Base-by-base conservation (phyloP, 2,888 invertebrate genomes). In the Malthinus flaveolus region DNA sequence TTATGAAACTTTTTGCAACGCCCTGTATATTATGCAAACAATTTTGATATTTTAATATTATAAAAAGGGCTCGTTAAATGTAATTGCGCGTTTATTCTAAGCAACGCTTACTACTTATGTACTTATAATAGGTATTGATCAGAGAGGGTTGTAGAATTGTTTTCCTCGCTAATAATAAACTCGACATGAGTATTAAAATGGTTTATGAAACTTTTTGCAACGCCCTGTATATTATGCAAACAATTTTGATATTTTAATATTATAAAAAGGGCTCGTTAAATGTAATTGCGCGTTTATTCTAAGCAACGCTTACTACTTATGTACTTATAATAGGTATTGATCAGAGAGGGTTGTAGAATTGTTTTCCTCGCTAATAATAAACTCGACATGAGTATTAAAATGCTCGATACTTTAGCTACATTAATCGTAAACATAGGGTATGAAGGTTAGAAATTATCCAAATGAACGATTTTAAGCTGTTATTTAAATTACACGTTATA, bases 1-100 rank as follows among this genome's bases (percentile, higher is more conserved):
- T n/a, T n/a, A n/a, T n/a, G n/a, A n/a, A n/a, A n/a, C n/a, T 23
- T 23, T 23, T 23, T 23, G 23, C 5, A 23, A 23, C 23, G 5
- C 5, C 23, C 23, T 23, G 5, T 23, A 23, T 23, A 23, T 23
- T 23, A 23, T 23, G 23, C 2, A 23, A 23, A 23, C 5, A 23
- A 23, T 23, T 2, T 5, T 23, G 2, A 23, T 23, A 23, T n/a
- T 37, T 23, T 23, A 23, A 23, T 23, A 23, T 3, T 23, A 23
- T 23, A 23, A 23, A 23, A 47, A 47, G 15, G 11, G 15, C 48
- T 36, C 48, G 34, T 48, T 48, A 48, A 48, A 48, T 12, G 35
- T 48, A 48, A 48, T 48, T 15, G 48, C n/a, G 48, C 48, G 48
- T 35, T 35, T 13, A 34, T 34, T 33, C 48, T 34, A 48, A 13